These are phyloP conservation scores for Eledona agricola DNA, from an alignment of 2,888 invertebrate genomes.

Conservation along the genomic window DNA sequence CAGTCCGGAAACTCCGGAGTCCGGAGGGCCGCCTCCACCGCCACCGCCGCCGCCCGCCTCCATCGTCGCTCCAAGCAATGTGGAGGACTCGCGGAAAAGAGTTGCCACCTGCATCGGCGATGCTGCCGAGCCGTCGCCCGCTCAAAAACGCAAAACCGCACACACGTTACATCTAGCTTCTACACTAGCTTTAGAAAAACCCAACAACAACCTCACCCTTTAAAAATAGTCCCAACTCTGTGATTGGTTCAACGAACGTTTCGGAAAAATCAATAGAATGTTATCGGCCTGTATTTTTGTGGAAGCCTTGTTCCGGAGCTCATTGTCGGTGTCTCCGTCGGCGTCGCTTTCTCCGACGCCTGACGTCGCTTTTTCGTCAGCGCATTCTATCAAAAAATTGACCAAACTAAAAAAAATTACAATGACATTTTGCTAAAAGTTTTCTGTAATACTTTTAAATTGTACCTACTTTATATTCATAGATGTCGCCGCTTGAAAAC, in stretches of 20 bases:
- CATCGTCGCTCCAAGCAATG: conserved; percentile 72
- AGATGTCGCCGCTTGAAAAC: too few species aligned
- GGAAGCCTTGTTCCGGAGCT: conserved; percentile 58
- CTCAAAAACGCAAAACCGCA: conserved; percentile 47
- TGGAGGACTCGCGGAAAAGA: conserved; percentile 73
- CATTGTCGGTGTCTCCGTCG: conserved; percentile 61
- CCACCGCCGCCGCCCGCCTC: conserved; percentile 64
- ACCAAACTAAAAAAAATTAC: conserved; percentile 45
- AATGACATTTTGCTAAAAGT: conserved; percentile 28
- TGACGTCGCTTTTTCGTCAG: conserved; percentile 57
- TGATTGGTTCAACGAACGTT: conserved; percentile 67
- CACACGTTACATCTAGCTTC: conserved; percentile 50
- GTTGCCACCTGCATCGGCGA: conserved; percentile 73
- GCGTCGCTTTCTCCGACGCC: conserved; percentile 61
- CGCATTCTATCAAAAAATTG: conserved; percentile 57
- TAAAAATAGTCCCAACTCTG: conserved; percentile 65
- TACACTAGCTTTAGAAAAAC: conserved; percentile 59
- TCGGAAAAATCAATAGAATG: conserved; percentile 73
- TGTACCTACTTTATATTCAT: not conserved
- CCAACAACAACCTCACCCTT: conserved; percentile 66
- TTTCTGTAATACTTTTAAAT: conserved; percentile 2
- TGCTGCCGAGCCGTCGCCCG: conserved; percentile 56
- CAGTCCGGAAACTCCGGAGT: conserved; percentile 54
- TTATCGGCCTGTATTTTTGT: conserved; percentile 66
- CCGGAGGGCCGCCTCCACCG: conserved; percentile 60